Conservation (phyloP, 2,113 vertebrate genomes). For the Zosterops lateralis region DNA sequence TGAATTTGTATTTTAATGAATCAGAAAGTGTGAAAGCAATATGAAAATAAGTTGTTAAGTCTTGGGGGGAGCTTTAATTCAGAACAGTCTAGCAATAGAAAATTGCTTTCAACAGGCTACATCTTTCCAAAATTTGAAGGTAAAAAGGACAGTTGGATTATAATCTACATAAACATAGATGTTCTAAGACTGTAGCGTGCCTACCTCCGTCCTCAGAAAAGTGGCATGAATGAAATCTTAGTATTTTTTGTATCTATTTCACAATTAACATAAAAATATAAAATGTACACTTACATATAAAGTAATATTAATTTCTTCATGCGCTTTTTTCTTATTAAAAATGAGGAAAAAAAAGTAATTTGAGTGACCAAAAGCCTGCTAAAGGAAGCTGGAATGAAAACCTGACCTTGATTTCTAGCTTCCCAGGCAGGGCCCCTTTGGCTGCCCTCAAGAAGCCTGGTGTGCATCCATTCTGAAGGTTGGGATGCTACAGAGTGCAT, state of each 20-base stretch:
- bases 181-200: neutral
- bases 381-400: too few species aligned
- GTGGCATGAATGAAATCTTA: neutral
- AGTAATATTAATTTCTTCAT: neutral
- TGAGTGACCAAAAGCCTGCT: too few species aligned
- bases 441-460: too few species aligned
- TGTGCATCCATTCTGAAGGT: too few species aligned
- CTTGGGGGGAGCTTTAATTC: neutral
- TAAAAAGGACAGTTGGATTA: neutral
- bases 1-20: slow-evolving; percentile 22
- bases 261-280: neutral
- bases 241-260: neutral
- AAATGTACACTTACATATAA: neutral
- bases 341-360: too few species aligned
- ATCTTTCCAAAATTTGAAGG: neutral
- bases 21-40: neutral
- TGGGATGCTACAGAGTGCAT: too few species aligned
- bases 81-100: neutral
- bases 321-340: too few species aligned
- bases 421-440: too few species aligned
- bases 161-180: neutral
- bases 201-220: neutral
- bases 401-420: too few species aligned
- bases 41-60: neutral
- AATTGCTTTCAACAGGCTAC: neutral